Evolutionary conservation across 2,797 vertebrate genomes (phyloP), one percentile per base, ranked within the genome.

Genomic region (Furcifer pardalis): DNA sequence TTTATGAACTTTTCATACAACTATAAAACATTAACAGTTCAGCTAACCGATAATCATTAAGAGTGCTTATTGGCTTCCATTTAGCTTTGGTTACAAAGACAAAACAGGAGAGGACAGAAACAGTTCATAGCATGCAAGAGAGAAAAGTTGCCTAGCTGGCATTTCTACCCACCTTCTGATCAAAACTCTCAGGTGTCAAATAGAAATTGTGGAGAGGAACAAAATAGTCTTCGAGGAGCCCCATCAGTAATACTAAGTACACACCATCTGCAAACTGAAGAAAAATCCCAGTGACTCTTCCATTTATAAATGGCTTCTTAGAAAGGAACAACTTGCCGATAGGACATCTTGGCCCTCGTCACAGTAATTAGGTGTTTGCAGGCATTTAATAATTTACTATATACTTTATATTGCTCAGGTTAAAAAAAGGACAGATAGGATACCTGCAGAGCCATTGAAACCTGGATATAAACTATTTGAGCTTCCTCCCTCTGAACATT

Each of bases 231-330:
- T 99, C 98, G 30, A 99, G 95, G 44, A 99, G 96, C n/a, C 99
- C 99, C 98, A 99, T 99, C 90, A 99, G 94, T 81, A 99, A 94
- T 63, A 99, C 97, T 91, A 99, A 94, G 92, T 99, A 99, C 65
- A 99, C 99, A 0, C 98, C 99, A 81, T 99, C 98, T 95, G 98
- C 98, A 96, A 99, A 99, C 99, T 99, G 80, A 73, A 91, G 10
- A 94, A 84, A 95, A 27, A 86, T 32, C 77, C 0, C 5, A 37
- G 37, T 85, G 63, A 86, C n/a, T 77, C 52, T 76, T 23, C 1
- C 32, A 79, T 49, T 87, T 75, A 71, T 27, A 87, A 89, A 69
- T 32, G 68, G 83, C 7, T 15, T 5, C 1, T 2, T 25, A 8
- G 37, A 32, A 27, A 19, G 71, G 37, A 74, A 80, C 10, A 83